phyloP scores from a whole-genome alignment of 2,797 vertebrate species.

The Myotis planiceps region DNA sequence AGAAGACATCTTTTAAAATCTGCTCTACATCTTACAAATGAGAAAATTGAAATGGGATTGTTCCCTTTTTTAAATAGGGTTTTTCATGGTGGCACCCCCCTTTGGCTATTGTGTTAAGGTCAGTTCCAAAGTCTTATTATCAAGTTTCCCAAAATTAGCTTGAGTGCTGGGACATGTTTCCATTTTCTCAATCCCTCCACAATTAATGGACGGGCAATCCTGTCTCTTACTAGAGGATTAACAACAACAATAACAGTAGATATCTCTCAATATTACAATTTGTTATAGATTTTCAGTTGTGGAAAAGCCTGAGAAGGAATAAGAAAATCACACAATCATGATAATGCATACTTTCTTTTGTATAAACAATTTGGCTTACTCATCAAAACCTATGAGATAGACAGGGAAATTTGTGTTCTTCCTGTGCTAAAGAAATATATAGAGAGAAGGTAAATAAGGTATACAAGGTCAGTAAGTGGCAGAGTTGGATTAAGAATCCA shows the following conservation, averaged over 20 bases:
- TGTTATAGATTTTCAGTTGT: background rate
- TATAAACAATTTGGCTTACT: background rate
- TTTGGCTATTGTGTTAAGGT: background rate
- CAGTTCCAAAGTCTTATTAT: background rate
- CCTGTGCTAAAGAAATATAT: background rate
- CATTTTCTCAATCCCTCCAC: background rate
- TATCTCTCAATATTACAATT: background rate
- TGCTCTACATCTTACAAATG: slow-evolving; percentile 1
- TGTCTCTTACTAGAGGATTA: background rate
- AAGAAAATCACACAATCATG: background rate
- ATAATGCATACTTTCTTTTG: background rate
- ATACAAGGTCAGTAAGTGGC: background rate
- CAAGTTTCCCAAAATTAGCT: background rate
- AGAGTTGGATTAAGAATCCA: background rate
- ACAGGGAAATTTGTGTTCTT: background rate
- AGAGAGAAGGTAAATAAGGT: background rate
- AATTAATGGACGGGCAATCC: background rate
- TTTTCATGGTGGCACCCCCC: background rate
- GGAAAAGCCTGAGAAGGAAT: background rate
- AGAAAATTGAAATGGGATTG: background rate
- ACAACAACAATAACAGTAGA: background rate
- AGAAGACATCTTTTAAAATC: background rate
- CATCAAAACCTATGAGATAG: background rate
- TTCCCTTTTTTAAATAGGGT: background rate
- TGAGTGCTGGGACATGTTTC: background rate